These are phyloP conservation scores for Schizaphis graminum DNA, from an alignment of 2,888 invertebrate species.

Conservation along the genomic window DNA sequence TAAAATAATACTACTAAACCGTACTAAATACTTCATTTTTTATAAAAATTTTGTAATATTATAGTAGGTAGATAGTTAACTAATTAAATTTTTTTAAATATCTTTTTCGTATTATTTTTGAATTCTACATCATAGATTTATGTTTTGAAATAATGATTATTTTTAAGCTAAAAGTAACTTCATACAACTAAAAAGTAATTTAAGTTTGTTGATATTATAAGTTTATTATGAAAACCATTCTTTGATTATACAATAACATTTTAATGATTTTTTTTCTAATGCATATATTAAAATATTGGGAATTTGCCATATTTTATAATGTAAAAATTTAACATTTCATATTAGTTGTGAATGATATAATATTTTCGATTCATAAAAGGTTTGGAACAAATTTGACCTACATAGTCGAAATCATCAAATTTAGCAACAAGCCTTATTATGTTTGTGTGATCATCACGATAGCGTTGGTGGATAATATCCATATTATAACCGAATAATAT, in stretches of 20 bases:
- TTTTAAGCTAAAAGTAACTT: background rate
- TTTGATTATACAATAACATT: background rate
- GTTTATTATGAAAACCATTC: background rate
- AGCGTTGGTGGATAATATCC: background rate
- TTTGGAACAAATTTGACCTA: background rate
- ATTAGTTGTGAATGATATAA: background rate
- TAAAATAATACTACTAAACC: background rate
- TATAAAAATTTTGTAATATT: background rate
- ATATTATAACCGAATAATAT: conserved; percentile 11
- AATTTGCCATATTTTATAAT: conserved; percentile 3
- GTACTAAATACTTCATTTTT: background rate
- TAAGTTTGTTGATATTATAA: background rate
- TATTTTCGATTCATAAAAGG: background rate
- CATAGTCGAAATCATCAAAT: background rate
- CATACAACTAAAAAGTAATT: background rate
- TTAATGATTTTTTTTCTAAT: background rate
- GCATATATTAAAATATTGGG: background rate
- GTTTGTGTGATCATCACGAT: background rate
- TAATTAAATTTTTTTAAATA: background rate
- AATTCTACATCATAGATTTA: background rate
- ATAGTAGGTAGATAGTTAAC: background rate
- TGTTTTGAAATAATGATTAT: background rate
- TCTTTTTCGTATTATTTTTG: background rate
- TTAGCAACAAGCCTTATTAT: background rate
- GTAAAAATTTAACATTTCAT: background rate